Evolutionary conservation across 1,140 invertebrate species (phyloP), one percentile per base, ranked within the genome.

Genomic region (Copidosoma floridanum): DNA sequence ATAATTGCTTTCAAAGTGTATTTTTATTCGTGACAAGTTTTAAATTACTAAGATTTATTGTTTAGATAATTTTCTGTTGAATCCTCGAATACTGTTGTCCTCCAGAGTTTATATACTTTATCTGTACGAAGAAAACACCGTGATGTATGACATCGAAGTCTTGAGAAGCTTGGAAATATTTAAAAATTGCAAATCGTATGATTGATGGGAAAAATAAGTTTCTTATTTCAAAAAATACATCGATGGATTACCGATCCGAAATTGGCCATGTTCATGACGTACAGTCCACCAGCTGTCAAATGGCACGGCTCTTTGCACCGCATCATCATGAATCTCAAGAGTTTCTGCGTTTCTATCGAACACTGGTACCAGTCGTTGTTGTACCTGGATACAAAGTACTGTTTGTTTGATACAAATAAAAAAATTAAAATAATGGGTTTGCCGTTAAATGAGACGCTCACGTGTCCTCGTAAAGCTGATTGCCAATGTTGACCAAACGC

Each of bases 231-330:
- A 12, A 32, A 12, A 32, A 8, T 32, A 32, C 12, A 32, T 8
- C 6, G 6, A 32, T 8, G 29, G 29, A 32, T 50, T 26, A 50
- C 47, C n/a, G 16, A 4, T 1, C 6, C 4, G 8, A 38, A 54
- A 18, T 40, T 54, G 40, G 40, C 14, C 3, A 54, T 18, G 35
- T 54, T 54, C 38, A 54, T 54, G 23, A 8, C 35, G 14, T 27
- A 40, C 26, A 54, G 5, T 18, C 51, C 51, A 26, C 38, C 51
- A 23, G 51, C 51, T 14, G 51, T 54, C 12, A 54, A 16, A n/a
- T n/a, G 18, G 29, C 51, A 54, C 10, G 51, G 51, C 5, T 18
- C 16, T 2, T 8, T 27, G 18, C 51, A 54, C 16, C 38, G n/a
- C 14, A 54, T 21, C 1, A 24, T 23, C 1, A 54, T 18, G 10